phyloP scores from a whole-genome alignment of 1,140 invertebrate genomes.

The Drosophila mojavensis region DNA sequence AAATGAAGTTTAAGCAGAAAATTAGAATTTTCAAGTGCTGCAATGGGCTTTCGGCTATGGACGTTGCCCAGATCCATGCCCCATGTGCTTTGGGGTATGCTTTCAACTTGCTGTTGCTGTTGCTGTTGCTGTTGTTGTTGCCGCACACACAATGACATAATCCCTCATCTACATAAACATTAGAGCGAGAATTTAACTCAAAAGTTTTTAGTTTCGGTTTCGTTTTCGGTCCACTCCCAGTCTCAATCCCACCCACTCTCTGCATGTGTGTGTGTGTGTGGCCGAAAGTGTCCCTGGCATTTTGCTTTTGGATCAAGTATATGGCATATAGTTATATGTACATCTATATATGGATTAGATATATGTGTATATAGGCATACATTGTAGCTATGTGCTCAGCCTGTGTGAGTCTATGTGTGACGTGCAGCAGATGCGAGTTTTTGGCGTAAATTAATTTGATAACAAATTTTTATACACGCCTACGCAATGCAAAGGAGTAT shows the following conservation, averaged over 20 bases:
- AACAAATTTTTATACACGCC: slow-evolving; percentile 55
- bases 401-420: slow-evolving; percentile 61
- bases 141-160: slow-evolving; percentile 77
- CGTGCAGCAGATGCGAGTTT: slow-evolving; percentile 76
- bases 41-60: slow-evolving; percentile 59
- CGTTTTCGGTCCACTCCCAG: slow-evolving; percentile 70
- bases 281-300: slow-evolving; percentile 65
- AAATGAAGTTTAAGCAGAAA: slow-evolving; percentile 78
- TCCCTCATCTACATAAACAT: slow-evolving; percentile 83
- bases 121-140: slow-evolving; percentile 37
- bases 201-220: slow-evolving; percentile 83
- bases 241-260: background rate
- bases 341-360: slow-evolving; percentile 1
- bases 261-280: slow-evolving; percentile 21
- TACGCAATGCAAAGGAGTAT: slow-evolving; percentile 1
- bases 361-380: slow-evolving; percentile 16
- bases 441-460: slow-evolving; percentile 74
- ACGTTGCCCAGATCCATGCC: slow-evolving; percentile 9
- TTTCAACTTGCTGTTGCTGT: background rate
- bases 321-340: background rate
- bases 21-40: slow-evolving; percentile 82
- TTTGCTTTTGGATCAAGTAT: slow-evolving; percentile 56
- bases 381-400: slow-evolving; percentile 6
- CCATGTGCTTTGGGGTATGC: slow-evolving; percentile 18
- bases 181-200: slow-evolving; percentile 81